phyloP scores from a whole-genome alignment of 2,113 vertebrate genomes.

The Acanthisitta chloris region DNA sequence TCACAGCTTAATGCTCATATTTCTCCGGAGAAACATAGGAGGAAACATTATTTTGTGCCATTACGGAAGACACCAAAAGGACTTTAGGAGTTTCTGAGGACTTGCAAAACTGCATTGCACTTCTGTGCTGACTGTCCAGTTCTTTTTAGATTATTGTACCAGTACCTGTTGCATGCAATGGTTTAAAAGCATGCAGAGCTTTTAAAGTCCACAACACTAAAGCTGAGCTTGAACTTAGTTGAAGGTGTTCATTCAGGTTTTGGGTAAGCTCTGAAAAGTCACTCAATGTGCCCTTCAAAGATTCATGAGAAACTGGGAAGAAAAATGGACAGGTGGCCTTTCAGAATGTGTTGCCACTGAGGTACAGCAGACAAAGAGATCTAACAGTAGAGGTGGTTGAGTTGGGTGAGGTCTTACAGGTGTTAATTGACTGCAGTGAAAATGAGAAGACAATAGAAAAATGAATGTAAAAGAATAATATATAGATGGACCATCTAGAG shows the following conservation, averaged over 20 bases:
- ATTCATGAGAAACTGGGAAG: neutral
- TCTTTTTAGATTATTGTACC: neutral
- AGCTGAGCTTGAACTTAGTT: neutral
- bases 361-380: neutral
- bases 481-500: neutral
- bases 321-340: neutral
- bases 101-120: neutral
- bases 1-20: neutral
- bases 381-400: neutral
- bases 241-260: neutral
- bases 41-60: neutral
- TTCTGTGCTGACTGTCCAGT: neutral
- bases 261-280: neutral
- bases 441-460: neutral
- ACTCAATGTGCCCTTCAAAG: neutral
- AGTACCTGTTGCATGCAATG: neutral
- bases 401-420: neutral
- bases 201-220: neutral
- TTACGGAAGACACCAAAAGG: neutral
- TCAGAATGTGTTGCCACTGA: neutral
- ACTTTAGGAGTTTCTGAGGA: neutral
- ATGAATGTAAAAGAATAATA: neutral
- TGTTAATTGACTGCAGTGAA: neutral
- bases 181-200: neutral
- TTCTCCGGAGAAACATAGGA: neutral